These are phyloP conservation scores for Pecten maximus DNA, from an alignment of 2,888 invertebrate species.

Conservation along the genomic window DNA sequence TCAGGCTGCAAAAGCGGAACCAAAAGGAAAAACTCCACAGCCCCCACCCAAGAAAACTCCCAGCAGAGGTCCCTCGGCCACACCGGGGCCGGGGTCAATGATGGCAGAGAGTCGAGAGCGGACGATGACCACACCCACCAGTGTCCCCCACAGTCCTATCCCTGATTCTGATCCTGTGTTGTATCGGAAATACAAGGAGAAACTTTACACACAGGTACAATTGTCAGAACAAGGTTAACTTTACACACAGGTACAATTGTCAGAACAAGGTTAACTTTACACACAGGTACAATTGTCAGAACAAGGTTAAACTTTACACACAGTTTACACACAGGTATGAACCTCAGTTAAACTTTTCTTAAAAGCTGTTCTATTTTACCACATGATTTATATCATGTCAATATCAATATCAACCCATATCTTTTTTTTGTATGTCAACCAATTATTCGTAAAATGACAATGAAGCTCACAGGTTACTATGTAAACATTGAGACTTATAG, in stretches of 20 bases:
- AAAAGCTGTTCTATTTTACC: no score
- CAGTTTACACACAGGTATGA: neutral
- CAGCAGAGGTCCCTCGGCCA: slow-evolving; percentile 47
- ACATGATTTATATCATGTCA: no score
- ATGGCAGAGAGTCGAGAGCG: slow-evolving; percentile 36
- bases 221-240: neutral
- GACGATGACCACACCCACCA: slow-evolving; percentile 49
- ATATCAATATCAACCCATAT: no score
- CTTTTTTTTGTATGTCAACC: no score
- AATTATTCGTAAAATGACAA: no score
- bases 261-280: slow-evolving; percentile 21
- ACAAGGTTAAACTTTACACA: no score
- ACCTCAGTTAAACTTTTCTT: no score
- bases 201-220: slow-evolving; percentile 70
- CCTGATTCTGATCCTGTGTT: slow-evolving; percentile 60
- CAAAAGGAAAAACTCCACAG: slow-evolving; percentile 55
- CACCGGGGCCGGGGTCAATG: slow-evolving; percentile 39
- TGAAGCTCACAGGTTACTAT: no score
- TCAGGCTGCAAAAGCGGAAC: slow-evolving; percentile 58
- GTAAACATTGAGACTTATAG: no score
- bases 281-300: neutral
- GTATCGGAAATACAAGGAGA: slow-evolving; percentile 74
- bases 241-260: neutral
- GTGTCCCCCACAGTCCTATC: slow-evolving; percentile 48
- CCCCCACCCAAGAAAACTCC: slow-evolving; percentile 47